These are phyloP conservation scores for Epizoanthus ramosus DNA, from an alignment of 92 coral and sea anemone species.

Conservation along the genomic window DNA sequence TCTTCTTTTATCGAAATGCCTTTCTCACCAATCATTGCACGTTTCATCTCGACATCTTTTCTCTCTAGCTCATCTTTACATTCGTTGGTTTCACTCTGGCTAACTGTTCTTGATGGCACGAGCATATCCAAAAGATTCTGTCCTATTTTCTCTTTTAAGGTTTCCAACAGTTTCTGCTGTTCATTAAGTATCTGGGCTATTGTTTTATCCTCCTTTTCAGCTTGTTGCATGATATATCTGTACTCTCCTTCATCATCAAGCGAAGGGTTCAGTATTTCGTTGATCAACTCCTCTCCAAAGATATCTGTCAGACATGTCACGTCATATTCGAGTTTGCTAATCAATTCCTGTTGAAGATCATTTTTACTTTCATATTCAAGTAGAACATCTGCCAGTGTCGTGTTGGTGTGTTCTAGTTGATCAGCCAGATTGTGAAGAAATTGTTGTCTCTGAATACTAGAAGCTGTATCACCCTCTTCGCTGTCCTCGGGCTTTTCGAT, in stretches of 20 bases:
- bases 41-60: no score
- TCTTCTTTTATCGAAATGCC: no score
- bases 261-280: conserved; percentile 24
- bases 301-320: conserved; percentile 54
- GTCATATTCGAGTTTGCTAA: conserved; percentile 44
- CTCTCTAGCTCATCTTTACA: not conserved
- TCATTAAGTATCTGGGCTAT: conserved; percentile 50
- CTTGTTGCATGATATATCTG: conserved; percentile 19
- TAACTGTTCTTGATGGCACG: not conserved
- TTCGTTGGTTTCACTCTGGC: not conserved
- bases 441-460: not conserved
- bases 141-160: conserved; percentile 49
- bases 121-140: conserved; percentile 41
- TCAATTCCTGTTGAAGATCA: conserved; percentile 46
- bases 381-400: conserved; percentile 50
- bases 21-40: no score
- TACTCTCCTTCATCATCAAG: conserved; percentile 11
- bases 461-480: not conserved
- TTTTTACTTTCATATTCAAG: conserved; percentile 55
- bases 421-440: conserved; percentile 15
- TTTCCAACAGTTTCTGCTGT: conserved; percentile 31
- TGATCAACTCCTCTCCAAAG: conserved; percentile 56
- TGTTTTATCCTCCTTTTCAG: conserved; percentile 40
- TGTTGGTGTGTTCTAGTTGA: conserved; percentile 31
- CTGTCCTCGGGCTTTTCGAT: no score